These are phyloP conservation scores for Halcyon chelicuti DNA, from an alignment of 2,797 vertebrate species.

Conservation along the genomic window DNA sequence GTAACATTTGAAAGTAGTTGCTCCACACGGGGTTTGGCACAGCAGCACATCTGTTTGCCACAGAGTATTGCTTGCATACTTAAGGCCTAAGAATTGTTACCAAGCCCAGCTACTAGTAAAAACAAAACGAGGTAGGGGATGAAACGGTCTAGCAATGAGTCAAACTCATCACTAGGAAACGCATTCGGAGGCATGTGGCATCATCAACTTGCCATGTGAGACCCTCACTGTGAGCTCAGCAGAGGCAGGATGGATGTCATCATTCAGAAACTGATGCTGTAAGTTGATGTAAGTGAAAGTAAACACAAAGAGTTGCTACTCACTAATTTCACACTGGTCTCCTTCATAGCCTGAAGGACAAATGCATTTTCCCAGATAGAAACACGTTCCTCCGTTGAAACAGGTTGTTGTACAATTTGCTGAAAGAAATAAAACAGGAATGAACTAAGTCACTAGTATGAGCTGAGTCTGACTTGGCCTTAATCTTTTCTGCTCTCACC, in stretches of 20 bases:
- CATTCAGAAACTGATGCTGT: not conserved
- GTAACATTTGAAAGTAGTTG: not conserved
- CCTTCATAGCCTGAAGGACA: conserved; percentile 88
- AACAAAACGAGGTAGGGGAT: not conserved
- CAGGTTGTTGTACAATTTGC: conserved; percentile 89
- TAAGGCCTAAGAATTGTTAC: not conserved
- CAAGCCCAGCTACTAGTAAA: not conserved
- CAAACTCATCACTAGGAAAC: not conserved
- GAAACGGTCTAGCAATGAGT: not conserved
- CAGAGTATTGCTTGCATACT: not conserved
- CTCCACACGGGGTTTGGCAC: not conserved
- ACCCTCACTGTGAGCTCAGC: not conserved
- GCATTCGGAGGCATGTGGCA: not conserved
- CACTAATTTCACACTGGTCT: conserved; percentile 88
- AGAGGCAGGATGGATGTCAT: not conserved
- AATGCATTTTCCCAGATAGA: conserved; percentile 90
- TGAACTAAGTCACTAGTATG: not conserved
- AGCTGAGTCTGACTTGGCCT: not conserved
- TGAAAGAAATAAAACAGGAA: conserved; percentile 65
- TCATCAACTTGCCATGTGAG: not conserved
- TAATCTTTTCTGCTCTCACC: not conserved
- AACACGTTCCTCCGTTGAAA: conserved; percentile 89
- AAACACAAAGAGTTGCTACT: conserved; percentile 67
- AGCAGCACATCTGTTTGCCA: not conserved
- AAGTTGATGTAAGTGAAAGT: not conserved